Conservation (phyloP, 2,797 vertebrate genomes). For the Apogon talboti region DNA sequence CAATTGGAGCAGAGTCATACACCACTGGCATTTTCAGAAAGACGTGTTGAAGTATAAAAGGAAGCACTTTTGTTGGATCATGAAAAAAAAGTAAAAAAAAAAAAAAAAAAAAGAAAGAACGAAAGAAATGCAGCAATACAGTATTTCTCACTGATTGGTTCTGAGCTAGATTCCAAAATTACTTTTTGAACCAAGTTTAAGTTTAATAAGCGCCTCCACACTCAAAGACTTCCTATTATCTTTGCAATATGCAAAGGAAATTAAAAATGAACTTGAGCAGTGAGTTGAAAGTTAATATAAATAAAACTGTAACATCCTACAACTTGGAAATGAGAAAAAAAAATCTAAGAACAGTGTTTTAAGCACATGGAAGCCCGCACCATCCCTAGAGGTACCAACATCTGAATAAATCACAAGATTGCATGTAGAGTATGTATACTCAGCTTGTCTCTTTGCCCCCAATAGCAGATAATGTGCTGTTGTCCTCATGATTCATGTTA, state of each 20-base stretch:
- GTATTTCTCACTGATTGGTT: constrained; percentile 4
- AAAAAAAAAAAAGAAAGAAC: too few relatives aligned
- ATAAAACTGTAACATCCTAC: too few relatives aligned
- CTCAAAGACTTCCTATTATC: constrained; percentile 11
- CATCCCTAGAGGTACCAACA: constrained; percentile 34
- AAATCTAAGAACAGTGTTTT: constrained; percentile 6
- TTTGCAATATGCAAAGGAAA: constrained; percentile 3
- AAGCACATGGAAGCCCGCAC: constrained; percentile 9
- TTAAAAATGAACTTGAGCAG: constrained; percentile 11
- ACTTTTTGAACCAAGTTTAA: constrained; percentile 10
- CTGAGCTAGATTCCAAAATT: constrained; percentile 3
- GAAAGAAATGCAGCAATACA: not conserved
- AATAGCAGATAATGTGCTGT: constrained; percentile 40
- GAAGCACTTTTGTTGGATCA: not conserved
- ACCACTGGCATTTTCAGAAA: constrained; percentile 61
- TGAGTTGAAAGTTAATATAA: constrained; percentile 11
- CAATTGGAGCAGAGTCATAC: constrained; percentile 70
- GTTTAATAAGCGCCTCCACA: not conserved
- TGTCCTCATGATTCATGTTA: constrained; percentile 38
- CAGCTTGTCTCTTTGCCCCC: constrained; percentile 34
- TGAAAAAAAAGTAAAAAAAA: not conserved
- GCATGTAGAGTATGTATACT: constrained; percentile 37
- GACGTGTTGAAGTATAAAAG: not conserved
- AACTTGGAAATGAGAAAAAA: too few relatives aligned
- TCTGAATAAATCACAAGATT: constrained; percentile 57